A percentile compares a stretch with the other conserved stretches of the same genome.
These are phyloP conservation scores for Drosophila kohkoa DNA, from an alignment of 1,140 invertebrate genomes.

Conservation along the genomic window DNA sequence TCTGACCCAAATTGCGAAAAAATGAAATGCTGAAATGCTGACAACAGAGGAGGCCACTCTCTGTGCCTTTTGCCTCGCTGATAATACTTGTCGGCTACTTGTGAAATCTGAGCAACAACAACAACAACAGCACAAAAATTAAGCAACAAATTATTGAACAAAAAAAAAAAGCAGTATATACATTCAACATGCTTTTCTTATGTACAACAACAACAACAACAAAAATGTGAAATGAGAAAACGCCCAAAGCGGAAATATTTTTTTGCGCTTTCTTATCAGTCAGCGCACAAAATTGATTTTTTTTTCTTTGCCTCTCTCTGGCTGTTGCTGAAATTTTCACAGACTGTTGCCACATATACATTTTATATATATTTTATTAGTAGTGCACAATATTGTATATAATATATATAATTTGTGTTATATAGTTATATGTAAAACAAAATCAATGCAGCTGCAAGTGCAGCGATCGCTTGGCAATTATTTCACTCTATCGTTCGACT, in stretches of 20 bases:
- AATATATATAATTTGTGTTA: neutral
- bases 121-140: conserved; percentile 53
- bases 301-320: conserved; percentile 35
- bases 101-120: conserved; percentile 64
- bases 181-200: neutral
- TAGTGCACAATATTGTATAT: neutral
- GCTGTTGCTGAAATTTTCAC: conserved; percentile 67
- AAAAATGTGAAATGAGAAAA: conserved; percentile 38
- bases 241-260: conserved; percentile 80
- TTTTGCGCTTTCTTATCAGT: conserved; percentile 71
- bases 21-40: conserved; percentile 14
- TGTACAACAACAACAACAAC: neutral
- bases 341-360: conserved; percentile 27
- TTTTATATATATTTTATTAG: conserved; percentile 20
- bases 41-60: conserved; percentile 31
- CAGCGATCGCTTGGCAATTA: conserved; percentile 20
- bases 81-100: conserved; percentile 69
- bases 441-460: conserved; percentile 43
- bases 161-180: conserved; percentile 47
- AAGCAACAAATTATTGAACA: conserved; percentile 80
- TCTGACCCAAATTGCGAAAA: conserved; percentile 78
- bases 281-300: conserved; percentile 76
- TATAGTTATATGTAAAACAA: conserved; percentile 28
- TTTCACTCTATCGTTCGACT: conserved; percentile 31
- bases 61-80: conserved; percentile 50